Evolutionary conservation across 2,113 vertebrate genomes (phyloP).

Genomic region (Ceyx margarethae): DNA sequence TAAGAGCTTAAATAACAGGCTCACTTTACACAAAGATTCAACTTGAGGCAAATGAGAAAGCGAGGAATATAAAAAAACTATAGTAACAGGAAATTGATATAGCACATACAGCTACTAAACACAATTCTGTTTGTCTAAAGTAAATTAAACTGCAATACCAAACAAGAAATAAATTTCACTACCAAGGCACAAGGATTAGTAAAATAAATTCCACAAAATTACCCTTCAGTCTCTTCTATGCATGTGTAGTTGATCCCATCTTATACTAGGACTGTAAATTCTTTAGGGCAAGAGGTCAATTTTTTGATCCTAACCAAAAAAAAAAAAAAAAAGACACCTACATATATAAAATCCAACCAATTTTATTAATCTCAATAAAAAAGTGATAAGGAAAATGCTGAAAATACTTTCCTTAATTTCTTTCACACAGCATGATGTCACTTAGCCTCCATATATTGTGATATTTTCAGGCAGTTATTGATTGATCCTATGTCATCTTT

Average conservation of each 20-base stretch:
- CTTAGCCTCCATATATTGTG: neutral
- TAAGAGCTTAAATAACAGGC: neutral
- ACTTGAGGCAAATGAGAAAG: neutral
- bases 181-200: neutral
- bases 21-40: neutral
- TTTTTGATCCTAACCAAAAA: neutral
- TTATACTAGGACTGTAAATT: neutral
- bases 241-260: neutral
- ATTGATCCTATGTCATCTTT: constrained; percentile 32
- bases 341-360: neutral
- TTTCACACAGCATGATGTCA: neutral
- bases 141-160: neutral
- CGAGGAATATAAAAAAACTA: neutral
- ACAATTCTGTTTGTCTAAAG: neutral
- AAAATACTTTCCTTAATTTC: neutral
- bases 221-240: neutral
- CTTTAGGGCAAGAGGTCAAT: neutral
- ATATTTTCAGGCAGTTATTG: constrained; percentile 53
- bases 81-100: neutral
- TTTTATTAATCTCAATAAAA: neutral
- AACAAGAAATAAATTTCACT: neutral
- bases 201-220: neutral
- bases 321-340: neutral
- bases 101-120: neutral
- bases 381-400: neutral